These are phyloP conservation scores for Xyliphius kryptos DNA, from an alignment of 2,113 vertebrate genomes.

Conservation along the genomic window DNA sequence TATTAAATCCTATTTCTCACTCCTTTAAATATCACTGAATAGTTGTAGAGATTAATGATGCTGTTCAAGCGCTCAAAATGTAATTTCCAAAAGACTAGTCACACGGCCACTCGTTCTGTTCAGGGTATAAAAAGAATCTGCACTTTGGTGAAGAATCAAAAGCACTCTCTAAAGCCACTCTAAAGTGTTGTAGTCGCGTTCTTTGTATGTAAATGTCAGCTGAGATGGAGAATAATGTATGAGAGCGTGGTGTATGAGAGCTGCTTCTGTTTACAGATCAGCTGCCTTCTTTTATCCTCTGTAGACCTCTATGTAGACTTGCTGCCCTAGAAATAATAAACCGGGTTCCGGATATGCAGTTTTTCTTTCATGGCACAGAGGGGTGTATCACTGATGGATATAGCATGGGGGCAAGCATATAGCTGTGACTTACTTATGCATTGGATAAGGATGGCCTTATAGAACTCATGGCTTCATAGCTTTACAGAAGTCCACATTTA, in stretches of 20 bases:
- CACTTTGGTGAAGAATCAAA: constrained; percentile 19
- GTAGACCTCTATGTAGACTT: constrained; percentile 44
- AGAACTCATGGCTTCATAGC: too few species aligned
- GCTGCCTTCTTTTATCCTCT: constrained; percentile 30
- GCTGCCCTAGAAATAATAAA: too few species aligned
- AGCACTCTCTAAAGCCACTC: constrained; percentile 17
- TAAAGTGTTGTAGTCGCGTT: not conserved
- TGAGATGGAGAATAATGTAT: constrained; percentile 1
- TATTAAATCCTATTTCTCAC: constrained; percentile 12
- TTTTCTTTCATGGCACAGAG: too few species aligned
- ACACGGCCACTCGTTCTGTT: not conserved
- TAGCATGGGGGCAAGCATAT: too few species aligned
- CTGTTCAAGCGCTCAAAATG: constrained; percentile 9
- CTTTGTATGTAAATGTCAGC: constrained; percentile 32
- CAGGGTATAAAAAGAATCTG: constrained; percentile 14
- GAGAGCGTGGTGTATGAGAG: constrained; percentile 26
- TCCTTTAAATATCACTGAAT: constrained; percentile 2
- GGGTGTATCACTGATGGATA: too few species aligned
- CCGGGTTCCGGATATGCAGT: too few species aligned
- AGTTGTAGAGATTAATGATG: constrained; percentile 13
- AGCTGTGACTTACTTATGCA: too few species aligned
- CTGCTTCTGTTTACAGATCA: constrained; percentile 42
- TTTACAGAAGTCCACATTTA: too few species aligned
- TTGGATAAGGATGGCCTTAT: too few species aligned
- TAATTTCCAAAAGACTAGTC: constrained; percentile 5